A percentile compares a stretch with the other conserved stretches of the same genome.
phyloP scores from a whole-genome alignment of 2,888 invertebrate genomes.

The Galerucella nymphaeae region DNA sequence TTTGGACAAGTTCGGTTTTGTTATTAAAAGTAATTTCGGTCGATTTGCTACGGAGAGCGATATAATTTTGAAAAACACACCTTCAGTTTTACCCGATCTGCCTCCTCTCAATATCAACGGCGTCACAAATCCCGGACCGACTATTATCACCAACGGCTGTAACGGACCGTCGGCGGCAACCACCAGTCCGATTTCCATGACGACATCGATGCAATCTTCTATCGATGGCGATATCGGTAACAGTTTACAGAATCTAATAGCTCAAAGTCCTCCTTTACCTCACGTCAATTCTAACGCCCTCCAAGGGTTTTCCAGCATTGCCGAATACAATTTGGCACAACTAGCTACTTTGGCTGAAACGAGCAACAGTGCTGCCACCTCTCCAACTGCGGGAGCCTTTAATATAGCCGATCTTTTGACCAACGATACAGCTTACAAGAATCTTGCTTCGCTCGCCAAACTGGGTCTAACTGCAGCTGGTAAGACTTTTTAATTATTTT shows the following conservation, averaged over 20 bases:
- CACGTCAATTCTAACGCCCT: slow-evolving; percentile 60
- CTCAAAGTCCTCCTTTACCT: slow-evolving; percentile 57
- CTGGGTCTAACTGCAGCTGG: slow-evolving; percentile 76
- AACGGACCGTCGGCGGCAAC: slow-evolving; percentile 69
- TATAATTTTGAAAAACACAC: slow-evolving; percentile 58
- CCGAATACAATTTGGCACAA: slow-evolving; percentile 88
- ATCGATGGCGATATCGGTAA: slow-evolving; percentile 77
- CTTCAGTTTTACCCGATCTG: slow-evolving; percentile 64
- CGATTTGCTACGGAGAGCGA: slow-evolving; percentile 75
- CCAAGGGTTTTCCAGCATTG: slow-evolving; percentile 76
- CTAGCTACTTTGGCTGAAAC: slow-evolving; percentile 85
- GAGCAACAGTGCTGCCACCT: slow-evolving; percentile 59
- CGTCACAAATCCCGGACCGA: slow-evolving; percentile 30
- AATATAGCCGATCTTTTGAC: slow-evolving; percentile 82
- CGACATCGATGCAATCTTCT: slow-evolving; percentile 79
- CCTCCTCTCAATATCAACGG: slow-evolving; percentile 59
- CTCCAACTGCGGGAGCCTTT: slow-evolving; percentile 71
- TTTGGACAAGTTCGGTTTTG: slow-evolving; percentile 79
- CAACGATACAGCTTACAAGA: slow-evolving; percentile 86
- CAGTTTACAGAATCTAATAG: slow-evolving; percentile 59
- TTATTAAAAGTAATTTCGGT: slow-evolving; percentile 76
- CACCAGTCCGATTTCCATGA: slow-evolving; percentile 76
- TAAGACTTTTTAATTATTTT: slow-evolving; percentile 58
- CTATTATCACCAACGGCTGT: slow-evolving; percentile 57
- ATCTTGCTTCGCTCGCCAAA: slow-evolving; percentile 90